Percentiles rank a stretch among this genome's conserved stretches.
These are phyloP conservation scores for Bombus turneri DNA, from an alignment of 1,140 invertebrate species.

Conservation along the genomic window DNA sequence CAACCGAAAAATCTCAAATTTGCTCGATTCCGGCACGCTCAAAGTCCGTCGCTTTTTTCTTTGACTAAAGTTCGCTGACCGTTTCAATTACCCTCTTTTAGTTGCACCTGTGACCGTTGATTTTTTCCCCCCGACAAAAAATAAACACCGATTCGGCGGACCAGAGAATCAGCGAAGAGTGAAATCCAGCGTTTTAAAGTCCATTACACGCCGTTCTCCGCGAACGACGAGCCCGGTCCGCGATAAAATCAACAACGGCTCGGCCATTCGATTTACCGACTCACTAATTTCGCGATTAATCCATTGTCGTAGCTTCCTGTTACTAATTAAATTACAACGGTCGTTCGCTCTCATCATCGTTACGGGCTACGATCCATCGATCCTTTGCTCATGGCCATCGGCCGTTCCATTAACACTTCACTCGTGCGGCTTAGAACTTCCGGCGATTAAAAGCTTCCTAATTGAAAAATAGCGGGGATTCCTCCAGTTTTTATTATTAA, in stretches of 20 bases:
- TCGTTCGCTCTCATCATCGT: neutral
- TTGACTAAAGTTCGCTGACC: neutral
- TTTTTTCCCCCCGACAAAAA: neutral
- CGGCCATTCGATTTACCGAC: neutral
- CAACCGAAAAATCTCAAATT: neutral
- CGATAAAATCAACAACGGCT: neutral
- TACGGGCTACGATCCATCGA: neutral
- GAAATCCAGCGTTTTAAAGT: conserved; percentile 13
- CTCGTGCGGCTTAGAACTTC: neutral
- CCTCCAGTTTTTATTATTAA: neutral
- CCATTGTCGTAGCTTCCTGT: conserved; percentile 14
- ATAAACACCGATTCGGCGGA: neutral
- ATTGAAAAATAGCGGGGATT: neutral
- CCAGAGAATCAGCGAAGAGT: neutral
- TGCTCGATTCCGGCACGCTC: neutral
- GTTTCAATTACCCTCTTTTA: conserved; percentile 9
- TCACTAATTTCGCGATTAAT: conserved; percentile 29
- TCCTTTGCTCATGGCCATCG: neutral
- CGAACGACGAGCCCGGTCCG: neutral
- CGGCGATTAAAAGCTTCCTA: neutral
- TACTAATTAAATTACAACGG: conserved; percentile 22
- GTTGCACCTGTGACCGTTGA: no score
- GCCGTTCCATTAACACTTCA: neutral
- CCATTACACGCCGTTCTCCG: neutral
- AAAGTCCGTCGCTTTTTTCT: neutral